These are phyloP conservation scores for Drosophila fuyamai DNA, from an alignment of 1,140 invertebrate species.

Conservation along the genomic window DNA sequence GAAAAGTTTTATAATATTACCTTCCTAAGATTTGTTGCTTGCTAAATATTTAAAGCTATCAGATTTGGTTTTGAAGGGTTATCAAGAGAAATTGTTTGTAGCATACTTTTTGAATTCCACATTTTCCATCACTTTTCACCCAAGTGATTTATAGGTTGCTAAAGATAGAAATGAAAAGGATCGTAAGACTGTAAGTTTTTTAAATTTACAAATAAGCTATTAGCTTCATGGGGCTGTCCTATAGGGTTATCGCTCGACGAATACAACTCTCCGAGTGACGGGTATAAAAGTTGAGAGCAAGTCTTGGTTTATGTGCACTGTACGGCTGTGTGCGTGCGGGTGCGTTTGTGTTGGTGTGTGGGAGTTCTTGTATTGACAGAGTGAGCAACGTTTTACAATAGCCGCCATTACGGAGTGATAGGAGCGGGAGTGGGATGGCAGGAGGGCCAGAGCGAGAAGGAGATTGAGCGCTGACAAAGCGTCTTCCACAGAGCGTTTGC, in stretches of 20 bases:
- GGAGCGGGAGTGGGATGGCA: background rate
- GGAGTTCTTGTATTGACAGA: conserved; percentile 61
- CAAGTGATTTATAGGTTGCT: too few relatives aligned
- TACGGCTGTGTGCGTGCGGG: conserved; percentile 9
- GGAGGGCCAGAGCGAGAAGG: conserved; percentile 2
- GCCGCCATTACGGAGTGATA: conserved; percentile 51
- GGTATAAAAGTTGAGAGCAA: conserved; percentile 33
- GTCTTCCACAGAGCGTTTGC: conserved; percentile 54
- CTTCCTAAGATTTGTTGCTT: too few relatives aligned
- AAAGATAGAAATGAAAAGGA: background rate
- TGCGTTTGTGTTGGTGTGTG: conserved; percentile 37
- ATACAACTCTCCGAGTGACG: background rate
- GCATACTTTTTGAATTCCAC: too few relatives aligned
- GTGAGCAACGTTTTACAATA: conserved; percentile 50
- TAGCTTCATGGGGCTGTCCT: conserved; percentile 5
- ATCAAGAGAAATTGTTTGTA: too few relatives aligned
- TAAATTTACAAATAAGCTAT: background rate
- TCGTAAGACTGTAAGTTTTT: too few relatives aligned
- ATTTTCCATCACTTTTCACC: too few relatives aligned
- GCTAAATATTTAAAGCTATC: too few relatives aligned
- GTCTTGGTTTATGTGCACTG: conserved; percentile 11
- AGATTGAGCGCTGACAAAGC: conserved; percentile 55
- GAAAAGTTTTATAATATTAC: too few relatives aligned
- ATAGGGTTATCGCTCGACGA: background rate
- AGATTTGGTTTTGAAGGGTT: too few relatives aligned